Evolutionary conservation across 2,888 invertebrate genomes (phyloP).

Genomic region (Eutolmus rufibarbis): DNA sequence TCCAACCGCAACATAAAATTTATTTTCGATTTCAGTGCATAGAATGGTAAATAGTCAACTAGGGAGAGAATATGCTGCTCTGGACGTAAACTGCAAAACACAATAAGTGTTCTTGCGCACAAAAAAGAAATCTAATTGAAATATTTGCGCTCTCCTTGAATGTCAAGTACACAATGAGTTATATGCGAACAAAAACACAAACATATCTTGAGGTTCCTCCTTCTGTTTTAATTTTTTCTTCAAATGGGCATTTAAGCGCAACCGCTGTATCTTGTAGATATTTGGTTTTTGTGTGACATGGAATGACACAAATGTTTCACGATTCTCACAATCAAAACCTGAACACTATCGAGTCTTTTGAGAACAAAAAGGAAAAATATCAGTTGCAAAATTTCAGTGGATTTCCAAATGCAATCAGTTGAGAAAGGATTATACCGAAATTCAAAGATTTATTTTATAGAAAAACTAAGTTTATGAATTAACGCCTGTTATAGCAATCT

Average conservation of each 20-base stretch:
- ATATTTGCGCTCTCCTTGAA: slow-evolving; percentile 31
- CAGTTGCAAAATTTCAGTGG: too few relatives aligned
- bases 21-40: slow-evolving; percentile 26
- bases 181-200: not conserved
- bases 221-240: not conserved
- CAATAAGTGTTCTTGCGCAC: not conserved
- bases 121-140: slow-evolving; percentile 27
- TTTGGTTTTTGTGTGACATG: too few relatives aligned
- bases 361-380: too few relatives aligned
- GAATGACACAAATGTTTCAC: not conserved
- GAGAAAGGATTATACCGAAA: too few relatives aligned
- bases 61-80: not conserved
- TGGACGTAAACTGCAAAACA: slow-evolving; percentile 13
- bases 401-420: too few relatives aligned
- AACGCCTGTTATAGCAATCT: too few relatives aligned
- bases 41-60: slow-evolving; percentile 20
- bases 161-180: slow-evolving; percentile 27
- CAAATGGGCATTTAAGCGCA: too few relatives aligned
- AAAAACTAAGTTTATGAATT: too few relatives aligned
- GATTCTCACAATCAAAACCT: too few relatives aligned
- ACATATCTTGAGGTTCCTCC: not conserved
- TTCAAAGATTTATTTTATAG: too few relatives aligned
- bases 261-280: too few relatives aligned
- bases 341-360: too few relatives aligned
- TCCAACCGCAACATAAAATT: slow-evolving; percentile 27